Base-by-base conservation (phyloP, 1,140 invertebrate genomes). In the Ephestia elutella region DNA sequence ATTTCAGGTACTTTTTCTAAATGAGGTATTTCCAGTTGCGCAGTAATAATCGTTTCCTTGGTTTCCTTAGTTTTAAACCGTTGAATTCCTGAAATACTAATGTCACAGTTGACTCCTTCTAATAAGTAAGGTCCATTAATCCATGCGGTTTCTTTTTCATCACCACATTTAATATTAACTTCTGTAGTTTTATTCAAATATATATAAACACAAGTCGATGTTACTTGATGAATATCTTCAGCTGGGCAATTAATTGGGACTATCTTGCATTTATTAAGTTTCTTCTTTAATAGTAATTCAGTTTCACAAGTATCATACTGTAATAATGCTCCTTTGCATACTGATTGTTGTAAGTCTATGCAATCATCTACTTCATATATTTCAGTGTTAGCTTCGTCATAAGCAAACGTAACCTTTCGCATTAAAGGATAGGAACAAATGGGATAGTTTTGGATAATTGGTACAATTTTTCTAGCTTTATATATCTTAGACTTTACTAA, bases 401-500 rank as follows among this genome's bases (percentile, higher is more conserved):
- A 68, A 18, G 66, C 59, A 30, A 68, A n/a, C 21, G 57, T 64
- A 11, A 64, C 59, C 13, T 50, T 62, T 57, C 30, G 65, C 60
- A 63, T 63, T 30, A 66, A 30, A 56, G 65, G 65, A 66, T 60
- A 66, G 60, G 60, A 28, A 60, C 60, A 66, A 55, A 60, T 30
- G 7, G 49, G 60, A 35, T 56, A 57, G 49, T 60, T 54, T 49
- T 65, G 63, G 56, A 65, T 65, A 20, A 65, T 56, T 18, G 63
- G 59, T 38, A 65, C 59, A 61, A 65, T 58, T 59, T 61, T 51
- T 51, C 59, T 58, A 5, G 59, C 30, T 15, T 28, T 56, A 59
- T 58, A 65, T 20, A 51, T 32, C 17, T 49, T 53, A 5, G 11
- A 9, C 13, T 59, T 64, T 1, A 59, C 57, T 56, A 59, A 56